These are phyloP conservation scores for Eucera pruinosa DNA, from an alignment of 2,888 invertebrate species.

Conservation along the genomic window DNA sequence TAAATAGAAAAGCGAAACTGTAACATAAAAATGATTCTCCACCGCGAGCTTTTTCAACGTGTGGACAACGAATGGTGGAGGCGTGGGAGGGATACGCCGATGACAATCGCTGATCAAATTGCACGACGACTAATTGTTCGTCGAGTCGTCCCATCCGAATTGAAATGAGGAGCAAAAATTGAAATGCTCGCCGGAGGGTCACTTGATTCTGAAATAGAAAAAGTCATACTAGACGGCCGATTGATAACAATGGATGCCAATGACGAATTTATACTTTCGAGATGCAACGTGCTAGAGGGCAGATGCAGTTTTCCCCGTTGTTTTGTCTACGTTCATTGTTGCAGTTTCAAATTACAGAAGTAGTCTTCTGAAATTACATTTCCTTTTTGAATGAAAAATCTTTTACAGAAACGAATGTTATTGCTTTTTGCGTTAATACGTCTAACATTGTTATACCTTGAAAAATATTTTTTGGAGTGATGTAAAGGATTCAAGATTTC, in stretches of 20 bases:
- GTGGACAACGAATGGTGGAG: slow-evolving; percentile 8
- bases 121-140: slow-evolving; percentile 80
- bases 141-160: slow-evolving; percentile 76
- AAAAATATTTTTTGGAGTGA: slow-evolving; percentile 30
- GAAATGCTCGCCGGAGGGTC: slow-evolving; percentile 74
- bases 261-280: slow-evolving; percentile 51
- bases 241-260: slow-evolving; percentile 59
- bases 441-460: slow-evolving; percentile 2
- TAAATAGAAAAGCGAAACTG: slow-evolving; percentile 52
- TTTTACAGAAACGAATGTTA: not conserved
- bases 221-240: slow-evolving; percentile 62
- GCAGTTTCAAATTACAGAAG: not conserved
- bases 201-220: slow-evolving; percentile 67
- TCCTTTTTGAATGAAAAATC: not conserved
- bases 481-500: slow-evolving; percentile 46
- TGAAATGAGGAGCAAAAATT: slow-evolving; percentile 74
- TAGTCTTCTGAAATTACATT: not conserved
- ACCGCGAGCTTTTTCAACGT: slow-evolving; percentile 55
- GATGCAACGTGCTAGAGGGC: slow-evolving; percentile 11
- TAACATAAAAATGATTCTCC: slow-evolving; percentile 64
- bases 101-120: slow-evolving; percentile 83
- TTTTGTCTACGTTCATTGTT: not conserved
- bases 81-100: slow-evolving; percentile 63
- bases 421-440: too few relatives aligned
- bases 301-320: slow-evolving; percentile 16